Evolutionary conservation across 2,113 vertebrate species (phyloP), one percentile per base, ranked within the genome.

Genomic region (Gila orcuttii): DNA sequence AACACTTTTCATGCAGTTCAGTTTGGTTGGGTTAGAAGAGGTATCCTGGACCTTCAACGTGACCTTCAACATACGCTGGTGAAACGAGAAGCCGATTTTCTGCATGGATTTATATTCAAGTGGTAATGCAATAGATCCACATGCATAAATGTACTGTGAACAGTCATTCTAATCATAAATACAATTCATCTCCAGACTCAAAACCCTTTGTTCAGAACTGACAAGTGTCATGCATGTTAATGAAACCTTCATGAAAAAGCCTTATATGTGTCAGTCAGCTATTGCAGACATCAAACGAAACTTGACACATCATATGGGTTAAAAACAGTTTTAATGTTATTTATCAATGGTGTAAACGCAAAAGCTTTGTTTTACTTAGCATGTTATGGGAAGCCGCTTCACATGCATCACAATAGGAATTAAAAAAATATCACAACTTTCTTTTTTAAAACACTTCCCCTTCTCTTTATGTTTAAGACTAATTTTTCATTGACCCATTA

Each of bases 111-210:
- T 76, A 19, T 31, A 47, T 76, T 76, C 47, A 19, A 76, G 7
- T 8, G 13, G 45, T 31, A 76, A 52, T 28, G 25, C 47, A 76
- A 19, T 13, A 31, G 74, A 76, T 52, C 3, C 74, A 19, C 74
- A 52, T 52, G 71, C 71, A 45, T 73, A 28, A 31, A 76, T 76
- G 15, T 52, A 45, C 36, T 76, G 15, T 76, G 25, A 21, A 76
- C 31, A 76, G 47, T 52, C n/a, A 76, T 50, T 76, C n/a, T 76
- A 50, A 13, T 15, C 45, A 75, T 52, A 50, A 75, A 75, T 74
- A 50, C 15, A 52, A 45, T 19, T 76, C 45, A 52, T 52, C 13
- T 76, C 47, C 74, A 19, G 47, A 76, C 17, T 28, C 25, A 76
- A 76, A 76, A 31, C 15, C 2, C 47, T 76, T 52, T 52, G 25